These are phyloP conservation scores for Aselliscus stoliczkanus DNA, from an alignment of 2,797 vertebrate species.

Conservation along the genomic window DNA sequence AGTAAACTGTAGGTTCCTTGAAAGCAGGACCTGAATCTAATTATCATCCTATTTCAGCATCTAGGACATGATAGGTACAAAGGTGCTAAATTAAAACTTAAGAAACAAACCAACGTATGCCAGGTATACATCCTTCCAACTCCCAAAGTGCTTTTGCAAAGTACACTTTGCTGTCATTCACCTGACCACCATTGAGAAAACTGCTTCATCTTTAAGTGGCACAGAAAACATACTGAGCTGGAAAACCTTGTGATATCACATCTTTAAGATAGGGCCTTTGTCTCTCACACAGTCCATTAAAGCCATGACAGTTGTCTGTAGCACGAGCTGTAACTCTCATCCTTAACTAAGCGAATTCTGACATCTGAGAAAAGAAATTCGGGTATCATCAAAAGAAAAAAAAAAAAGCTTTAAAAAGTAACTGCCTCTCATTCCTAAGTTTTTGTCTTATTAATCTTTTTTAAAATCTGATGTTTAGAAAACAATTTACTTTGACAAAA, in stretches of 20 bases:
- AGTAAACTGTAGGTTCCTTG: not conserved
- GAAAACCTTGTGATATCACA: not conserved
- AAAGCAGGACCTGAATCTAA: not conserved
- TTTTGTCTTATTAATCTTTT: conserved; percentile 60
- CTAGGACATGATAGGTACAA: not conserved
- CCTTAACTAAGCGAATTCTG: not conserved
- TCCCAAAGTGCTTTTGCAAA: not conserved
- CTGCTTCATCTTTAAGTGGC: not conserved
- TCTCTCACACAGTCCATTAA: not conserved
- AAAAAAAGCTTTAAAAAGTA: conserved; percentile 52
- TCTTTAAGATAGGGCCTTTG: not conserved
- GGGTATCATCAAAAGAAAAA: not conserved
- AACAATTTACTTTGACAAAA: conserved; percentile 60
- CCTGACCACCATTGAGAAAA: not conserved
- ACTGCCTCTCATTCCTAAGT: conserved; percentile 4
- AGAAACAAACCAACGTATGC: not conserved
- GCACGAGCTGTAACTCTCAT: not conserved
- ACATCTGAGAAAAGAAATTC: conserved; percentile 42
- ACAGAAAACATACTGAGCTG: not conserved
- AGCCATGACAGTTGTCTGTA: not conserved
- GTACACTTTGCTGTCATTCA: not conserved
- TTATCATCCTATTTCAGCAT: not conserved
- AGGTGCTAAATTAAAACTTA: not conserved
- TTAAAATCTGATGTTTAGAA: conserved; percentile 43
- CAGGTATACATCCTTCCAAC: not conserved